A percentile compares a stretch with the other conserved stretches of the same genome.
Evolutionary conservation across 2,113 vertebrate genomes (phyloP).

Genomic region (Odocoileus virginianus): DNA sequence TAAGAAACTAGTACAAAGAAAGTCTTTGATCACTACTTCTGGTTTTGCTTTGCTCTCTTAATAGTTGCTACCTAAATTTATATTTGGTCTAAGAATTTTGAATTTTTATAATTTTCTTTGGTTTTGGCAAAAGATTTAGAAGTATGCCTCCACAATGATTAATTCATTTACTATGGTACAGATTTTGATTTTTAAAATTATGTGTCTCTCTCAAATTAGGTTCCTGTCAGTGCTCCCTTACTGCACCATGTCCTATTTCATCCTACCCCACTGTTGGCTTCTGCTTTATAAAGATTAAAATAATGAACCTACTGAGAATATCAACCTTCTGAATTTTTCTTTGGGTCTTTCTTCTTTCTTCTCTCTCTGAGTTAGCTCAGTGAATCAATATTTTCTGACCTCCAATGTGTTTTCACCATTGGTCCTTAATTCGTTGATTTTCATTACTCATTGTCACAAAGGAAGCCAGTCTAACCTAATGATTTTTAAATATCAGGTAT

Average conservation of each 20-base stretch:
- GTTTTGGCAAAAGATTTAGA: background rate
- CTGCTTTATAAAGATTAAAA: background rate
- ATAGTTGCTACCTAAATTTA: background rate
- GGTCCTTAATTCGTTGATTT: background rate
- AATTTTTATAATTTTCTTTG: background rate
- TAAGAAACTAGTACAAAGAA: background rate
- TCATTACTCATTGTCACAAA: background rate
- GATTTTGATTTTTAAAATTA: background rate
- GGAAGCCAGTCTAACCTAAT: background rate
- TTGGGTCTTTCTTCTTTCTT: background rate
- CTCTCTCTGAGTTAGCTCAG: background rate
- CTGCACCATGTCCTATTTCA: background rate
- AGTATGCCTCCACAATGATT: background rate
- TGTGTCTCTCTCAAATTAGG: background rate
- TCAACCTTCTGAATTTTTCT: background rate
- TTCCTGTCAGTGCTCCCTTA: background rate
- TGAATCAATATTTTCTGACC: background rate
- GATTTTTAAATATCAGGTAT: background rate
- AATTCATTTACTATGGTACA: background rate
- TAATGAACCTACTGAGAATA: background rate
- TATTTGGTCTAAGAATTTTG: background rate
- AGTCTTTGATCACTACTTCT: background rate
- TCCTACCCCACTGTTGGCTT: background rate
- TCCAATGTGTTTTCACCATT: background rate
- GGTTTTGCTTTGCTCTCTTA: background rate